A percentile compares a stretch with the other conserved stretches of the same genome.
Evolutionary conservation across 1,140 invertebrate species (phyloP).

Genomic region (Heterodera carotae): DNA sequence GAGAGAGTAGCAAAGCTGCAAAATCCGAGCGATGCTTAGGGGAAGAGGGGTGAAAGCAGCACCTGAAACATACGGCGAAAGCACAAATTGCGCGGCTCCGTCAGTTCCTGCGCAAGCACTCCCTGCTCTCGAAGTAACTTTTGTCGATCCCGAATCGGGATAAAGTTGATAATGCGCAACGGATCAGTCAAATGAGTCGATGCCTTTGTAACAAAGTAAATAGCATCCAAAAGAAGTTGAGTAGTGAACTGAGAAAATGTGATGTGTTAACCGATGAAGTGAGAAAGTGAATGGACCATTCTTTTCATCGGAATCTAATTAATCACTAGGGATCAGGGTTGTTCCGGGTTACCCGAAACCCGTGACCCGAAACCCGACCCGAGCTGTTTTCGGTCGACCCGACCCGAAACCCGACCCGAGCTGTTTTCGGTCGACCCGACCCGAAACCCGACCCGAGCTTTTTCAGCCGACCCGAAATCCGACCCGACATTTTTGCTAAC

Average conservation of each 20-base stretch:
- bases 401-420: too few species aligned
- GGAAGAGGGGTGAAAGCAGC: neutral
- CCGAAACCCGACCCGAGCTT: too few species aligned
- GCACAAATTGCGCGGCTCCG: slow-evolving; percentile 83
- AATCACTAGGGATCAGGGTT: too few species aligned
- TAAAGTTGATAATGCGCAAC: slow-evolving; percentile 82
- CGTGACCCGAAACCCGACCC: too few species aligned
- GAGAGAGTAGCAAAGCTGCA: slow-evolving; percentile 87
- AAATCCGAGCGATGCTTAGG: neutral
- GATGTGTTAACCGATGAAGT: too few species aligned
- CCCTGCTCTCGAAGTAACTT: slow-evolving; percentile 96
- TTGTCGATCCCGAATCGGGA: slow-evolving; percentile 89
- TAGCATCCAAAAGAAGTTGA: slow-evolving; percentile 77
- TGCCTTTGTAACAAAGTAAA: slow-evolving; percentile 94
- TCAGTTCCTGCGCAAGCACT: slow-evolving; percentile 85
- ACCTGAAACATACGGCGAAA: slow-evolving; percentile 91
- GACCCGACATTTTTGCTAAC: too few species aligned
- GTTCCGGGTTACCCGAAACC: too few species aligned
- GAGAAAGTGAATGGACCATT: too few species aligned
- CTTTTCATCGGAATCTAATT: too few species aligned
- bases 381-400: too few species aligned
- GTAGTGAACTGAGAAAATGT: slow-evolving; percentile 75
- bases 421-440: too few species aligned
- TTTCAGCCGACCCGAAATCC: too few species aligned
- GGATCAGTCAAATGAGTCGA: slow-evolving; percentile 93